Conservation (phyloP, 1,140 invertebrate genomes). For the Brachionus paranguensis region DNA sequence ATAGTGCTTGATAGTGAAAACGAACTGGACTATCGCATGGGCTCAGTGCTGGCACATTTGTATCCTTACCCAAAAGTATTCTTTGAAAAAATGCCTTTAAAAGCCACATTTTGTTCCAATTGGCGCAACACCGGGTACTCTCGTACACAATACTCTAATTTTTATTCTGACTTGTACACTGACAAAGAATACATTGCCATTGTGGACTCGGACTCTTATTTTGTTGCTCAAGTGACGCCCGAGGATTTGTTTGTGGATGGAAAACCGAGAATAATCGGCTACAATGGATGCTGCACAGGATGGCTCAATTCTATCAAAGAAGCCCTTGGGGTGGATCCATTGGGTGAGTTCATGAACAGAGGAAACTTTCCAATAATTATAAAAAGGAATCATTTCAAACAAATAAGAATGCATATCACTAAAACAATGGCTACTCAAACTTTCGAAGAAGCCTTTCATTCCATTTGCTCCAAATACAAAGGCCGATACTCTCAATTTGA, state of each 20-base stretch:
- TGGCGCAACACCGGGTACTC: not conserved
- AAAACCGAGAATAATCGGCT: not conserved
- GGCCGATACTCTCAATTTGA: not conserved
- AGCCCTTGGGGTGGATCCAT: not conserved
- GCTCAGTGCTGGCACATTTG: not conserved
- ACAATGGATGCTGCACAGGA: not conserved
- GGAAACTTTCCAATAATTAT: not conserved
- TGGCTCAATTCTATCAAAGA: not conserved
- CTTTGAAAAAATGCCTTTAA: not conserved
- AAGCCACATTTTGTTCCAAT: not conserved
- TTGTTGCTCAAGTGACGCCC: not conserved
- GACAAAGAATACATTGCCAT: not conserved
- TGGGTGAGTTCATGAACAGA: not conserved
- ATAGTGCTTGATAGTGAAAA: not conserved
- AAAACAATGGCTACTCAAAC: not conserved
- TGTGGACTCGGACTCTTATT: not conserved
- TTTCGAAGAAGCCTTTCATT: not conserved
- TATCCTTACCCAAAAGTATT: not conserved
- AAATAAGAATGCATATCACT: not conserved
- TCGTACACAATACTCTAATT: not conserved
- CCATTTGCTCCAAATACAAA: not conserved
- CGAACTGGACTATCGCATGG: not conserved
- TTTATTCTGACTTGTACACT: not conserved
- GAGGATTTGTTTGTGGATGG: slow-evolving; percentile 4
- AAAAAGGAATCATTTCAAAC: not conserved